Percentiles rank a stretch among this genome's conserved stretches.
Conservation (phyloP, 2,113 vertebrate genomes). For the Numenius arquata region DNA sequence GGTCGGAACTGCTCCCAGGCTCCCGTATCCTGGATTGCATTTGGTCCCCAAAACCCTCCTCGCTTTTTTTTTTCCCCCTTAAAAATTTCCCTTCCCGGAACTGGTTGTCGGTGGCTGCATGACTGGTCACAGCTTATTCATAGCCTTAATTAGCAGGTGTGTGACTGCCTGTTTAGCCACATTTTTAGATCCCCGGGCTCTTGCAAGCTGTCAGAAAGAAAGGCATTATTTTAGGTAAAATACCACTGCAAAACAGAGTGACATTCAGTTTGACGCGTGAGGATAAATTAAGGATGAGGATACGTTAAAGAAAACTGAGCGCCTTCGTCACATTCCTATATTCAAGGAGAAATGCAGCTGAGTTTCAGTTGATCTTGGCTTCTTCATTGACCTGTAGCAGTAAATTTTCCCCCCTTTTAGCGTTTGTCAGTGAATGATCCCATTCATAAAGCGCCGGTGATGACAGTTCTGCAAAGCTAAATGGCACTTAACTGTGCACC, state of each 20-base stretch:
- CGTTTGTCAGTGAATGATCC: conserved; percentile 72
- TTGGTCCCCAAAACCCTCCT: background rate
- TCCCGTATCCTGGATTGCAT: background rate
- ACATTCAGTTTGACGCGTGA: conserved; percentile 28
- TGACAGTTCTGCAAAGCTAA: conserved; percentile 72
- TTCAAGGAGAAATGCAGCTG: conserved; percentile 31
- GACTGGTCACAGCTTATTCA: conserved; percentile 21
- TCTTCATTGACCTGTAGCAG: conserved; percentile 63
- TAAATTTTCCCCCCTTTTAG: conserved; percentile 53
- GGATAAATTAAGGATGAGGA: conserved; percentile 38
- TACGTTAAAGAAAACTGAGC: background rate
- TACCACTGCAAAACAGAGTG: background rate
- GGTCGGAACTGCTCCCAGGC: background rate
- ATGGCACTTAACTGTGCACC: conserved; percentile 66
- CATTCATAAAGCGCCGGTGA: conserved; percentile 65
- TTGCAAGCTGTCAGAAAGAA: conserved; percentile 32
- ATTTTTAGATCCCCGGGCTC: background rate
- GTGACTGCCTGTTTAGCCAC: background rate
- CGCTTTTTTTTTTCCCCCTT: fast-evolving
- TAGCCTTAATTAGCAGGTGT: conserved; percentile 55
- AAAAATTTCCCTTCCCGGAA: background rate
- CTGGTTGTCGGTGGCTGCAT: background rate
- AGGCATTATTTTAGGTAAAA: conserved; percentile 49
- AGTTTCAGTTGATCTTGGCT: conserved; percentile 76
- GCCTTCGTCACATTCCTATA: conserved; percentile 42